A percentile compares a stretch with the other conserved stretches of the same genome.
phyloP scores from a whole-genome alignment of 2,113 vertebrate species.

The Maccullochella peelii region DNA sequence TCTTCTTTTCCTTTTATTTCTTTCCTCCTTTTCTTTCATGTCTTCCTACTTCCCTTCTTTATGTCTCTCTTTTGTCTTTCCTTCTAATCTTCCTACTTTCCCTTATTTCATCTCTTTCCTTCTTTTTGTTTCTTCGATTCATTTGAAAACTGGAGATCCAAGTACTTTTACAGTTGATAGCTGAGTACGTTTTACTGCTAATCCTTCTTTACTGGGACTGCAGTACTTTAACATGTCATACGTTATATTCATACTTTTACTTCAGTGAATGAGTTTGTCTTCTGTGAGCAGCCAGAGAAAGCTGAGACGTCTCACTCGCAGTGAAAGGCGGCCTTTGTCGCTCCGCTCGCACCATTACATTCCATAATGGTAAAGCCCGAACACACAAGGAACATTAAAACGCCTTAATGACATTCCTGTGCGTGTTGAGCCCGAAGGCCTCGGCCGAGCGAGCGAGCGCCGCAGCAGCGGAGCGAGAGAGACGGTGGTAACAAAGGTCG shows the following conservation, averaged over 20 bases:
- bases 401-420: constrained; percentile 63
- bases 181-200: not conserved
- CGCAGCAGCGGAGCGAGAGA: not conserved
- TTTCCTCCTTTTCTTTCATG: not conserved
- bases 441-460: not conserved
- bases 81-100: too few relatives aligned
- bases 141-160: not conserved
- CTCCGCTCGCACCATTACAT: constrained; percentile 34
- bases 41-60: not conserved
- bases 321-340: constrained; percentile 58
- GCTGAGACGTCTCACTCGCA: constrained; percentile 11
- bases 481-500: not conserved
- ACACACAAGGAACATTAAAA: constrained; percentile 42
- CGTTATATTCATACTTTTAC: not conserved
- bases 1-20: not conserved
- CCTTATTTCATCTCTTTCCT: not conserved
- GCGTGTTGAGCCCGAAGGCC: not conserved
- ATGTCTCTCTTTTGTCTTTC: not conserved
- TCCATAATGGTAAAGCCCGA: constrained; percentile 39
- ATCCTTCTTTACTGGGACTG: not conserved
- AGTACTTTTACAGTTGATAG: not conserved
- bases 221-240: not conserved
- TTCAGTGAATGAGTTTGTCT: not conserved
- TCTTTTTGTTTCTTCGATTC: not conserved
- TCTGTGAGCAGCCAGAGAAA: constrained; percentile 2